Percentiles rank a stretch among this genome's conserved stretches.
These are phyloP conservation scores for Bufotes viridis DNA, from an alignment of 2,797 vertebrate genomes.

Conservation along the genomic window DNA sequence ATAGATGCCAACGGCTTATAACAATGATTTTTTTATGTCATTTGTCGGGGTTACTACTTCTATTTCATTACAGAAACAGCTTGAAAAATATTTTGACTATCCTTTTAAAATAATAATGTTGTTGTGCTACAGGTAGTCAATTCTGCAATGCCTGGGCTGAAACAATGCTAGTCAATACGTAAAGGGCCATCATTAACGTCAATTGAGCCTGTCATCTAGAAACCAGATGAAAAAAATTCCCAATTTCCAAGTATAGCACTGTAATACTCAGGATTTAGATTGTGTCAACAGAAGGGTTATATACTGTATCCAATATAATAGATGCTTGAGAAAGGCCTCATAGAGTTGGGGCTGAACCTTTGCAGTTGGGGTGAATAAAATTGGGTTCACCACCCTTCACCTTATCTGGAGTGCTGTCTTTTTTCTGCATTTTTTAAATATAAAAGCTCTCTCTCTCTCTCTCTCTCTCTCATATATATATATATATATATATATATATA, in stretches of 20 bases:
- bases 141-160: conserved; percentile 1
- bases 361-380: no score
- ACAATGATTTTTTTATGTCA: conserved; percentile 79
- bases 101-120: conserved; percentile 77
- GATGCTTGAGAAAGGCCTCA: no score
- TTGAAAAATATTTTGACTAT: conserved; percentile 76
- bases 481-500: no score
- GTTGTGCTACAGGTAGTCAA: conserved; percentile 56
- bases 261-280: no score
- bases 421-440: no score
- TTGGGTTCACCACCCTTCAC: no score
- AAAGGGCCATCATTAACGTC: conserved; percentile 39
- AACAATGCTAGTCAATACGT: conserved; percentile 29
- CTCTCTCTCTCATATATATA: no score
- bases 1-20: conserved; percentile 80
- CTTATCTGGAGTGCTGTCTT: no score
- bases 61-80: conserved; percentile 81
- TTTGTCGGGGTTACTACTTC: conserved; percentile 81
- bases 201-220: neutral
- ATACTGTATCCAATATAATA: no score
- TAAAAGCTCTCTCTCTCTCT: no score
- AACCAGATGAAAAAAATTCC: neutral
- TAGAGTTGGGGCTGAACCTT: no score
- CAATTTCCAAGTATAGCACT: neutral
- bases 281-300: no score